A percentile compares a stretch with the other conserved stretches of the same genome.
These are phyloP conservation scores for Zaprionus inermis DNA, from an alignment of 1,140 invertebrate genomes.

Conservation along the genomic window DNA sequence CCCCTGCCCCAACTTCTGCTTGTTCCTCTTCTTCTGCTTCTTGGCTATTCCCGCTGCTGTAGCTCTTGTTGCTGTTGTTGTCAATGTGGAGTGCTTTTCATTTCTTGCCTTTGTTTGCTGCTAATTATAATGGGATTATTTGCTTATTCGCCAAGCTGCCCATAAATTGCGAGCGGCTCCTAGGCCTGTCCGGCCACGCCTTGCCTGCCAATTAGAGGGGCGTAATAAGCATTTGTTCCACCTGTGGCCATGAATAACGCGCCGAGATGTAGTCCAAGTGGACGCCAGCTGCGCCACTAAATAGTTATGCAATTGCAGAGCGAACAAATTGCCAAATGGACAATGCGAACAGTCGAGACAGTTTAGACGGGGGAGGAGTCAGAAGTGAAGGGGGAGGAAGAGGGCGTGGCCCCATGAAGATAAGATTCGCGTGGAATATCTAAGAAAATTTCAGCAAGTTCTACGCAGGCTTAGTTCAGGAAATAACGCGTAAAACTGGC, in stretches of 20 bases:
- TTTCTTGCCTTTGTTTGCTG: conserved; percentile 51
- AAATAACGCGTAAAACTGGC: no score
- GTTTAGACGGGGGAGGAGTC: no score
- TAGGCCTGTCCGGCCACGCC: not conserved
- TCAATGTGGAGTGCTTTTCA: conserved; percentile 43
- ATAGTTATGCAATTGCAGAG: conserved; percentile 68
- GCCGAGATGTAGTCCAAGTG: conserved; percentile 23
- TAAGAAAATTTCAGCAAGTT: no score
- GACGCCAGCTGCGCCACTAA: conserved; percentile 14
- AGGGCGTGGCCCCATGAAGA: not conserved
- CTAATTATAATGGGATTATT: conserved; percentile 74
- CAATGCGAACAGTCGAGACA: not conserved
- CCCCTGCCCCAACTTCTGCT: no score
- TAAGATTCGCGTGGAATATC: no score
- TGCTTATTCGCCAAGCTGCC: conserved; percentile 51
- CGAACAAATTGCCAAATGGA: conserved; percentile 59
- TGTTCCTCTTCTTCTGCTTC: not conserved
- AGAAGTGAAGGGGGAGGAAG: not conserved
- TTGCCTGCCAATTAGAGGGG: conserved; percentile 60
- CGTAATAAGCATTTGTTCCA: conserved; percentile 71
- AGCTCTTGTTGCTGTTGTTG: conserved; percentile 31
- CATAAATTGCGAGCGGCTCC: conserved; percentile 47
- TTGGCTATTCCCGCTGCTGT: not conserved
- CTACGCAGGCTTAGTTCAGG: no score
- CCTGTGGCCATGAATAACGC: conserved; percentile 62